Base-by-base conservation (phyloP, 30 jellyfish, hydroid and myxozoan species). In the Pseudorhiza aurosa region DNA sequence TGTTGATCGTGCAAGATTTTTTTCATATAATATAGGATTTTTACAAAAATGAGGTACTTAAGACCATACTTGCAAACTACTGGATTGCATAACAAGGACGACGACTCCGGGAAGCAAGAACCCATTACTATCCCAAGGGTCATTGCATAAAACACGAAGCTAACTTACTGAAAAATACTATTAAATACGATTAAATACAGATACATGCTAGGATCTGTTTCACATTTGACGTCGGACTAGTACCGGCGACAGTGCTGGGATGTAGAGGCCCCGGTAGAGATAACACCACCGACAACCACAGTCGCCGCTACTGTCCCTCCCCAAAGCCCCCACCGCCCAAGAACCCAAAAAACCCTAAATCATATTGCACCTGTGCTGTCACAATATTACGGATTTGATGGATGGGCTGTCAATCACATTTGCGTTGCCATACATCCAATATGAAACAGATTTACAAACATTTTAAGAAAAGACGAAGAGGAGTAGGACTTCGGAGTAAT, bases 281-380 rank as follows among this genome's bases (percentile, higher is more conserved):
- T n/a, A n/a, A n/a, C n/a, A n/a, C n/a, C n/a, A n/a, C n/a, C n/a
- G n/a, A n/a, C n/a, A n/a, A n/a, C n/a, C n/a, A n/a, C n/a, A n/a
- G n/a, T n/a, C n/a, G n/a, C n/a, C n/a, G n/a, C 46, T 11, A 25
- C 45, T 58, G 73, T 32, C 43, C 45, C 36, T 47, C 73, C 46
- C 47, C n/a, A 28, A 58, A 32, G 22, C 24, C 43, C 73, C 73
- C 73, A 8, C 24, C 15, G 39, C 73, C 73, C 39, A 28, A 58
- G 24, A 65, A 65, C 80, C 31, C 65, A 2, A 31, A 27, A 39
- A n/a, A n/a, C n/a, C 80, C 62, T n/a, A n/a, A n/a, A n/a, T n/a
- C n/a, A n/a, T n/a, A n/a, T n/a, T n/a, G n/a, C n/a, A n/a, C n/a
- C n/a, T 39, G 8, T 42, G 80, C 37, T 65, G 59, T 35, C 65